Evolutionary conservation across 1,140 invertebrate species (phyloP).

Genomic region (Caenorhabditis briggsae): DNA sequence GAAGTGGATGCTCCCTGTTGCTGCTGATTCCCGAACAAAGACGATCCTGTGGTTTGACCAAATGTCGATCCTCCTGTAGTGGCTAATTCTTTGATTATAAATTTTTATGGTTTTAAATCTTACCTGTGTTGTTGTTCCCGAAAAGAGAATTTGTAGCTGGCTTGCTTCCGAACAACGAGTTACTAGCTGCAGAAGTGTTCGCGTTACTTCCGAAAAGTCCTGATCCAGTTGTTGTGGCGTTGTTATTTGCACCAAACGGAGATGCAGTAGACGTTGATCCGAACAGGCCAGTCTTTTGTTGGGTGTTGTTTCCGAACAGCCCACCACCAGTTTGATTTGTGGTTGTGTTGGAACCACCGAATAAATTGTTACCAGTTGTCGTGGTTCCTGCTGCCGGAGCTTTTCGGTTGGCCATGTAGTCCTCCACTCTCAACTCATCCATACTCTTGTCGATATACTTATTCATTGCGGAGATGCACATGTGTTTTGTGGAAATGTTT

Average conservation of each 20-base stretch:
- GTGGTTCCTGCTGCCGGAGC: constrained; percentile 79
- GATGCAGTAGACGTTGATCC: constrained; percentile 50
- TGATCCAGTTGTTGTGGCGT: neutral
- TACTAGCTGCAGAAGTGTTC: neutral
- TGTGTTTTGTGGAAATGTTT: constrained; percentile 64
- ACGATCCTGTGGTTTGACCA: neutral
- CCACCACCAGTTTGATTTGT: constrained; percentile 46
- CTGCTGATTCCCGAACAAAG: neutral
- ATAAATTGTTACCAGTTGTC: constrained; percentile 61
- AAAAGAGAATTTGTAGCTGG: constrained; percentile 7
- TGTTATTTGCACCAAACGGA: constrained; percentile 44
- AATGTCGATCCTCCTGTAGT: constrained; percentile 48
- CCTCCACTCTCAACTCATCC: constrained; percentile 88
- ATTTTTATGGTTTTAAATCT: neutral
- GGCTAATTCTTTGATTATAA: constrained; percentile 9
- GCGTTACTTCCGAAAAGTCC: constrained; percentile 44
- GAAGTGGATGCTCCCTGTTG: constrained; percentile 1
- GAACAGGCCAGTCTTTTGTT: constrained; percentile 54
- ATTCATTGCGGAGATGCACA: constrained; percentile 65
- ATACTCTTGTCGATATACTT: constrained; percentile 62
- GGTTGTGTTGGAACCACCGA: constrained; percentile 43
- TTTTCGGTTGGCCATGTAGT: constrained; percentile 91
- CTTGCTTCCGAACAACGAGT: constrained; percentile 43
- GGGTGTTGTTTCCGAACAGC: constrained; percentile 31
- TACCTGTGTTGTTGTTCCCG: neutral